Percentiles rank a stretch among this genome's conserved stretches.
Evolutionary conservation across 2,888 invertebrate species (phyloP).

Genomic region (Camptogramma bilineatum): DNA sequence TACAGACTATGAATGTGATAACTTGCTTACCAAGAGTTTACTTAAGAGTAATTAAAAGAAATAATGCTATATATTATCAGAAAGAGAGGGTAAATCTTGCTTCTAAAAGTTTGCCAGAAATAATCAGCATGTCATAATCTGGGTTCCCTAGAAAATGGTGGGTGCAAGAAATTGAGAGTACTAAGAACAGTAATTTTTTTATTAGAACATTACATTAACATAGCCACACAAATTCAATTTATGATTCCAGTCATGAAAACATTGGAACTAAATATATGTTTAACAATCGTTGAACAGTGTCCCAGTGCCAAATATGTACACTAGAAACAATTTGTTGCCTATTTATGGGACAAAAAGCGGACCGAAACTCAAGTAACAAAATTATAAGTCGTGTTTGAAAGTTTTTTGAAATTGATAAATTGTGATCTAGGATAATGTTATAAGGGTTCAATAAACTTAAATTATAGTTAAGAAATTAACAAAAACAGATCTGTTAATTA

Average conservation of each 20-base stretch:
- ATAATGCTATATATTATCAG: neutral
- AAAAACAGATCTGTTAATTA: too few species aligned
- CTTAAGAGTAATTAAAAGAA: neutral
- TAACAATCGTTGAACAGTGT: conserved; percentile 75
- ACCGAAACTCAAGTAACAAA: conserved; percentile 51
- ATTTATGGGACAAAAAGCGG: conserved; percentile 74
- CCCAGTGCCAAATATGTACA: conserved; percentile 80
- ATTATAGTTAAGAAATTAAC: too few species aligned
- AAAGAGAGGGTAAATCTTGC: too few species aligned
- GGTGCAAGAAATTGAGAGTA: too few species aligned
- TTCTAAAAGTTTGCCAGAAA: too few species aligned
- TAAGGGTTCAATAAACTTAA: neutral
- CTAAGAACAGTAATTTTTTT: too few species aligned
- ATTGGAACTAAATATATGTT: conserved; percentile 72
- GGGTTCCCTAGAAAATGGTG: too few species aligned
- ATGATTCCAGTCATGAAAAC: conserved; percentile 67
- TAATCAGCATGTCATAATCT: too few species aligned
- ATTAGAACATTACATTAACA: too few species aligned
- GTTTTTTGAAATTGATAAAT: neutral
- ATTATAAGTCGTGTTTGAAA: neutral
- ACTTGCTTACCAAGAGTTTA: neutral
- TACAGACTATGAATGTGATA: neutral
- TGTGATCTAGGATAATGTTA: neutral
- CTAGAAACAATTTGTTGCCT: conserved; percentile 72
- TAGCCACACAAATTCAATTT: conserved; percentile 38